phyloP scores from a whole-genome alignment of 1,140 invertebrate species.

The Aporrectodea caliginosa region DNA sequence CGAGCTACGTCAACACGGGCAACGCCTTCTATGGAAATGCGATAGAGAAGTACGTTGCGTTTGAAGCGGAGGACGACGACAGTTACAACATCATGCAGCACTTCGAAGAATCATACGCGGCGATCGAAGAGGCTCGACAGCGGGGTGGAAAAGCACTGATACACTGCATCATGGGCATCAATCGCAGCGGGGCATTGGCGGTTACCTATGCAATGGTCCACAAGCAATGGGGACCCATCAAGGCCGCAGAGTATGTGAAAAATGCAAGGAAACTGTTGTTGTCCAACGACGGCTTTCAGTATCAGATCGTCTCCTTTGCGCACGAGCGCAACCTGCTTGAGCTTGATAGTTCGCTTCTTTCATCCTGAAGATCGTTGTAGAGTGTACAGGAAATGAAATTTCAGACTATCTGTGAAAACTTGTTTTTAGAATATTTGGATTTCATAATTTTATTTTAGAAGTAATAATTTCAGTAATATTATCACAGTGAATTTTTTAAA shows the following conservation, averaged over 20 bases:
- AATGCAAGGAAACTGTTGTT: slow-evolving; percentile 22
- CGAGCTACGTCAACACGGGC: slow-evolving; percentile 17
- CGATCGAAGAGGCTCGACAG: slow-evolving; percentile 28
- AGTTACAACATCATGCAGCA: slow-evolving; percentile 33
- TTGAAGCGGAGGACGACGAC: slow-evolving; percentile 29
- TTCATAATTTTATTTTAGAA: no score
- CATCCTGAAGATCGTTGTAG: no score
- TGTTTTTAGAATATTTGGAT: no score
- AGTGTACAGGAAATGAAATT: no score
- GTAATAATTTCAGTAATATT: no score
- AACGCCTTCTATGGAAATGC: slow-evolving; percentile 20
- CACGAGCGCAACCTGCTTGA: not conserved
- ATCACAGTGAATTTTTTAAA: no score
- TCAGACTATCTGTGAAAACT: no score
- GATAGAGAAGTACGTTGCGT: slow-evolving; percentile 27
- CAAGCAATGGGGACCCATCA: slow-evolving; percentile 28
- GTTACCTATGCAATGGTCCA: slow-evolving; percentile 30
- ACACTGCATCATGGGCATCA: slow-evolving; percentile 32
- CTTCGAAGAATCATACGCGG: slow-evolving; percentile 25
- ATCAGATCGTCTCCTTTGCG: not conserved
- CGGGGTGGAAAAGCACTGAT: slow-evolving; percentile 30
- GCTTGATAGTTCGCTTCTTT: not conserved
- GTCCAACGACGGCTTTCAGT: slow-evolving; percentile 27
- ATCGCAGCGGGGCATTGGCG: slow-evolving; percentile 30
- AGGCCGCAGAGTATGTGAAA: slow-evolving; percentile 27